Percentiles rank a stretch among this genome's conserved stretches.
phyloP scores from a whole-genome alignment of 2,888 invertebrate species.

The Trachelus stipa region DNA sequence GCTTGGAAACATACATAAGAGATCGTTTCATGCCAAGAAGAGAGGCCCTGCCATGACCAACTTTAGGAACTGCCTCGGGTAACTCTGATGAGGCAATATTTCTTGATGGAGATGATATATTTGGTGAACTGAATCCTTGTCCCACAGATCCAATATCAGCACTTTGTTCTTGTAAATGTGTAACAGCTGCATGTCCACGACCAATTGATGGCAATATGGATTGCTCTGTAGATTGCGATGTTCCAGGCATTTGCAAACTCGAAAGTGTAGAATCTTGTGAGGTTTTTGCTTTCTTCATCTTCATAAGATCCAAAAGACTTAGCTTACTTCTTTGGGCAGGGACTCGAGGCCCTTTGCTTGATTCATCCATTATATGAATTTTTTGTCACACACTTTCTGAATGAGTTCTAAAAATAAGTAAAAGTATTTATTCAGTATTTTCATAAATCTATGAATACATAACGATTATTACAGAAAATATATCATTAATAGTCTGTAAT shows the following conservation, averaged over 20 bases:
- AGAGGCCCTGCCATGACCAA: conserved; percentile 30
- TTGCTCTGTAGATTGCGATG: neutral
- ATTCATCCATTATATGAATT: neutral
- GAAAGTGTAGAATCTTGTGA: neutral
- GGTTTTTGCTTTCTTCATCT: neutral
- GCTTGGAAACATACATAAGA: neutral
- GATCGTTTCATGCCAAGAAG: conserved; percentile 16
- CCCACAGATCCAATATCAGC: neutral
- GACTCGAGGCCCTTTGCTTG: neutral
- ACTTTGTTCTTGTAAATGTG: neutral
- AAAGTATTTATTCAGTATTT: neutral
- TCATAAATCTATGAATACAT: neutral
- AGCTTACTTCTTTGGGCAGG: neutral
- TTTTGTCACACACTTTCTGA: neutral
- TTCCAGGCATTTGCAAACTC: neutral
- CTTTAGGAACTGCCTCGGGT: neutral
- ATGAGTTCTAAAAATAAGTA: no score
- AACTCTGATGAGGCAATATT: neutral
- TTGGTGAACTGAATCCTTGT: neutral
- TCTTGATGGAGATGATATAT: neutral
- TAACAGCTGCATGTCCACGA: neutral
- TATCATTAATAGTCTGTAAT: neutral
- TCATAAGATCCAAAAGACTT: neutral
- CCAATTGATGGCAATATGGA: neutral
- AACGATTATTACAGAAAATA: neutral